Base-by-base conservation (phyloP, 2,113 vertebrate species). In the Gasterosteus aculeatus region DNA sequence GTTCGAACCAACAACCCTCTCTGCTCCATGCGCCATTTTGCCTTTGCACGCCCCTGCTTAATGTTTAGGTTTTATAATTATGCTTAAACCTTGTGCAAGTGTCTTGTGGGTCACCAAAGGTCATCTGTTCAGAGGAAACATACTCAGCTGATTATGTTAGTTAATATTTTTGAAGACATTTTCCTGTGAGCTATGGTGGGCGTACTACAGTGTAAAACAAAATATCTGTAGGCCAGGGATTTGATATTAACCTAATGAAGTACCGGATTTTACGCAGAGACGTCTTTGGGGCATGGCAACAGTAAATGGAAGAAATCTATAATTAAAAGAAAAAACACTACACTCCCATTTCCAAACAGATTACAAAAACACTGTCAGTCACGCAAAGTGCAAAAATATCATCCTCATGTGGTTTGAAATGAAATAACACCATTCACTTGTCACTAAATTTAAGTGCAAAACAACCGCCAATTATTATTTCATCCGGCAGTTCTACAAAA, bases 221-320 rank as follows among this genome's bases (percentile, higher is more conserved):
- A 82, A 87, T 88, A 86, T 80, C 77, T 85, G 51, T 67, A 80
- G 74, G 82, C 73, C 68, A 85, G 38, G 49, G 68, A 79, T 82
- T 78, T 73, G 69, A 51, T 61, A 69, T 78, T 63, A 80, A 74
- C 15, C 60, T 77, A 84, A 85, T 75, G 19, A 38, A 31, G 49
- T 73, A n/a, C n/a, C 61, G 56, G 35, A 75, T 78, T 85, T 70
- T 75, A 78, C 62, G 70, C 56, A 74, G 16, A 78, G 58, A 80
- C 75, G 63, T 83, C 61, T 88, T 80, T 77, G 42, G 77, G 69
- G 70, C 82, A 79, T 77, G 70, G 58, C 53, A 86, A 12, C 49
- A 47, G 61, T 74, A 72, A 73, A 82, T 58, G 58, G 19, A 58
- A 66, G 44, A 76, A 77, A 79, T 58, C 26, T 39, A 71, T 62